phyloP scores from a whole-genome alignment of 1,140 invertebrate species.

The Trinorchestia longiramus region DNA sequence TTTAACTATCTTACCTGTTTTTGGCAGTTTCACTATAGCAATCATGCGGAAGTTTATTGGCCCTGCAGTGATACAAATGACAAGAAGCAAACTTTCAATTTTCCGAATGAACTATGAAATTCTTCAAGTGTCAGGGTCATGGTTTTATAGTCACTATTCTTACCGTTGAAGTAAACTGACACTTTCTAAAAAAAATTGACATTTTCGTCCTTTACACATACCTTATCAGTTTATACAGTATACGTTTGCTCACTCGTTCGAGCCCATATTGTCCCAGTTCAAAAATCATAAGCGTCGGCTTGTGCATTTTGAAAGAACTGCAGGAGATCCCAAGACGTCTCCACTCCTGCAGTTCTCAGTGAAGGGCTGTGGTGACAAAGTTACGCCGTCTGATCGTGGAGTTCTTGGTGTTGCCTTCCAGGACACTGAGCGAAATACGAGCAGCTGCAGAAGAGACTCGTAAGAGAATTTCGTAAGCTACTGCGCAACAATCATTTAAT shows the following conservation, averaged over 20 bases:
- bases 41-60: neutral
- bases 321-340: neutral
- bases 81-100: neutral
- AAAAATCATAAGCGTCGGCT: neutral
- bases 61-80: neutral
- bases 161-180: neutral
- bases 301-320: neutral
- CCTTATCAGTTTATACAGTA: neutral
- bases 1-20: neutral
- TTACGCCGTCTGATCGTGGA: neutral
- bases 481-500: slow-evolving; percentile 1
- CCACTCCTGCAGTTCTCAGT: neutral
- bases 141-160: neutral
- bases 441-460: neutral
- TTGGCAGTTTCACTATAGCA: neutral
- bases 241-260: neutral
- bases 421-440: neutral
- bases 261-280: neutral
- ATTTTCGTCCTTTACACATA: neutral
- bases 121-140: neutral
- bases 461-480: neutral
- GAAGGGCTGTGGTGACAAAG: neutral
- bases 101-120: neutral
- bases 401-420: slow-evolving; percentile 6
- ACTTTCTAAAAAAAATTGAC: neutral